Conservation (phyloP, 2,797 vertebrate species). For the Chaetodon trifasciatus region DNA sequence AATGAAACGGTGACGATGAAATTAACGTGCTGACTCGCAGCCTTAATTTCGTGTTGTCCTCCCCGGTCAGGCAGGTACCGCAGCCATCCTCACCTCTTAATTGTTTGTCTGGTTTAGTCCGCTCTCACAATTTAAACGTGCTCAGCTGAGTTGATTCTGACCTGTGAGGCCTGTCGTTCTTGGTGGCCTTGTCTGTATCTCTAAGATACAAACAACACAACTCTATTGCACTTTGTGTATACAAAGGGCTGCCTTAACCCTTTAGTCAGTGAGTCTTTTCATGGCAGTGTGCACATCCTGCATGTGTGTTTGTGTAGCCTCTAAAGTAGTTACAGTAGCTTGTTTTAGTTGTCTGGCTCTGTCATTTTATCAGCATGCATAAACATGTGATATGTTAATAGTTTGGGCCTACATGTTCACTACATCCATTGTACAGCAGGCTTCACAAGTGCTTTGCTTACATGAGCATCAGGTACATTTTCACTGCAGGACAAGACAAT, state of each 20-base stretch:
- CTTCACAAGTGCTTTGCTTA: neutral
- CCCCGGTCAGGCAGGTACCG: neutral
- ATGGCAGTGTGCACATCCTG: neutral
- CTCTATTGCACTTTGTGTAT: neutral
- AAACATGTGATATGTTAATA: neutral
- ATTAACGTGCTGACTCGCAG: neutral
- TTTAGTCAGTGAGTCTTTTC: slow-evolving; percentile 2
- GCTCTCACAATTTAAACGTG: neutral
- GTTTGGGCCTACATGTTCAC: neutral
- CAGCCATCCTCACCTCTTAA: neutral
- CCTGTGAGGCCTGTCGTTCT: neutral
- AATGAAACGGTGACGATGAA: slow-evolving; percentile 14
- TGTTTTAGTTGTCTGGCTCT: too few relatives aligned
- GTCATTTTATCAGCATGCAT: neutral
- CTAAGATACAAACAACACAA: neutral
- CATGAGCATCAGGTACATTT: neutral
- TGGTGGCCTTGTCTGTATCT: neutral
- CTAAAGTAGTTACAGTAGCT: too few relatives aligned
- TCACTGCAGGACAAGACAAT: neutral
- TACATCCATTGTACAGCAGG: neutral
- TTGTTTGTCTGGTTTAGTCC: neutral
- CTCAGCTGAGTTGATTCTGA: too few relatives aligned
- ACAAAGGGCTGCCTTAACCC: neutral
- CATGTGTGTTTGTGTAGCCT: neutral
- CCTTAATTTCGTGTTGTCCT: slow-evolving; percentile 6